phyloP scores from a whole-genome alignment of 2,888 invertebrate genomes.

The Exocentrus adspersus region DNA sequence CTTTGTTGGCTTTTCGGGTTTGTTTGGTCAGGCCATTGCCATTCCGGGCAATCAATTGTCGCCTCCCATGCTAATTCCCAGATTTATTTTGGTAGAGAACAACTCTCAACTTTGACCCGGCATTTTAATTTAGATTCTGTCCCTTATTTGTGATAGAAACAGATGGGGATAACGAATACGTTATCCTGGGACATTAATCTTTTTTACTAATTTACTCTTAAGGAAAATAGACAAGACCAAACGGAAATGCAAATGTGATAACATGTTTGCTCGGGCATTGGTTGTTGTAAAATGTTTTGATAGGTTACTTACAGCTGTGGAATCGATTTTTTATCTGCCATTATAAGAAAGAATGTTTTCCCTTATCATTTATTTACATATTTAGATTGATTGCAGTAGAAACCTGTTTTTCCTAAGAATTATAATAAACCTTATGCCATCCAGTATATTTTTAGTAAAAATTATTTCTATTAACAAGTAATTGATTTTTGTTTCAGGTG shows the following conservation, averaged over 20 bases:
- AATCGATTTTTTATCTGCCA: no score
- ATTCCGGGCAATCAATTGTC: slow-evolving; percentile 58
- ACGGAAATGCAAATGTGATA: neutral
- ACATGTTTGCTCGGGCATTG: no score
- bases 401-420: no score
- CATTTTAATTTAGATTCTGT: slow-evolving; percentile 57
- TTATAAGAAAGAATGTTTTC: no score
- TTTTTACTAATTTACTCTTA: slow-evolving; percentile 32
- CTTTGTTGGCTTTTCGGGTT: slow-evolving; percentile 21
- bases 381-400: no score
- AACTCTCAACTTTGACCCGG: slow-evolving; percentile 54
- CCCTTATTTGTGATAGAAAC: slow-evolving; percentile 52
- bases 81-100: slow-evolving; percentile 53
- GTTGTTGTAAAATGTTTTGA: no score
- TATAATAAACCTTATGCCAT: no score
- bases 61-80: slow-evolving; percentile 61
- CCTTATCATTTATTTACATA: no score
- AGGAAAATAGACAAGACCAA: neutral
- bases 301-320: no score
- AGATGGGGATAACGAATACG: slow-evolving; percentile 45
- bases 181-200: slow-evolving; percentile 37
- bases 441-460: no score
- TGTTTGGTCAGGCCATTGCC: slow-evolving; percentile 36
- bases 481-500: slow-evolving; percentile 39
- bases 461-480: no score